Evolutionary conservation across 2,888 invertebrate genomes (phyloP), one percentile per base, ranked within the genome.

Genomic region (Tribolium freemani): DNA sequence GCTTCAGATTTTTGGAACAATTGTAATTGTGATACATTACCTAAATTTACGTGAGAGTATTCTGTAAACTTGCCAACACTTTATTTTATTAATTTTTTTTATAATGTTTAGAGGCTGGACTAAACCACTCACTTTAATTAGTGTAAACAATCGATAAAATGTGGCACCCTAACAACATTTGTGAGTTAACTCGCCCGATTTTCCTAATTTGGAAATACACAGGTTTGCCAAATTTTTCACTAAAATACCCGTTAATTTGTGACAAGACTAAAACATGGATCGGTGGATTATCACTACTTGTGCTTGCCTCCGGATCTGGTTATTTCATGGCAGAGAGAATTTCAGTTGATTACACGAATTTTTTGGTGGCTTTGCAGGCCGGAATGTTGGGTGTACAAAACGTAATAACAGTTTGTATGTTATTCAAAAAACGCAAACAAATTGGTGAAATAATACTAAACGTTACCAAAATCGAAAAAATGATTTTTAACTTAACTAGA

Each of bases 161-260:
- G 57, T 46, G 60, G 60, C 60, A 60, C 10, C 21, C 46, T 9
- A 46, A 20, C 9, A 26, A 48, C 11, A 26, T 60, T 48, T 48
- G 11, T 48, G 16, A 16, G 1, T 46, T 60, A 9, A 5, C 46
- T 8, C 13, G n/a, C 1, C 60, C 60, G 1, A 16, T 60, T 46
- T 60, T 46, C 10, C 45, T 5, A 26, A 6, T 48, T 6, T 60
- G 60, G 60, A 60, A 60, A 46, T 60, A 46, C 11, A 60, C 48
- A 21, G 60, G 46, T 0, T 46, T 60, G 10, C 45, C 46, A 21
- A 48, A 21, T 20, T 48, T 60, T 4, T 5, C 26, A 8, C 20
- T 10, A 2, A n/a, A 60, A 10, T 46, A 45, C 9, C n/a, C 31
- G 20, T 10, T 48, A 1, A 8, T 60, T 60, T 46, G 26, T 10